Evolutionary conservation across 2,797 vertebrate species (phyloP).

Genomic region (Acanthurus lineatus): DNA sequence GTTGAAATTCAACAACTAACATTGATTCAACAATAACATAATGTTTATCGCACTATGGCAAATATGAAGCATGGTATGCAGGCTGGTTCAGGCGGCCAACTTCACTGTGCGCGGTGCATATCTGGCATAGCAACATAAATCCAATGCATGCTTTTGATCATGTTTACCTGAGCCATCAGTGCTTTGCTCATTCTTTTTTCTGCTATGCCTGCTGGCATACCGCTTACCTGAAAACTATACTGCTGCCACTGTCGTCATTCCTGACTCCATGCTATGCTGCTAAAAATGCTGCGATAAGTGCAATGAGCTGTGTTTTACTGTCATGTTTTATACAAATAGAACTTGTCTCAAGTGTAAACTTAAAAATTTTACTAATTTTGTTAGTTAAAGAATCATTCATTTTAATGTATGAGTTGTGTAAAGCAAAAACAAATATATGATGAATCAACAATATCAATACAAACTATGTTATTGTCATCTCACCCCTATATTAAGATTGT

Average conservation of each 20-base stretch:
- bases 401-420: no score
- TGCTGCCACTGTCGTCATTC: neutral
- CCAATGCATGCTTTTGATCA: no score
- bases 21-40: neutral
- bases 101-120: neutral
- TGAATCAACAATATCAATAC: no score
- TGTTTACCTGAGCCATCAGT: neutral
- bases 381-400: neutral
- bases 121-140: neutral
- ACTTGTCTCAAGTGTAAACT: neutral
- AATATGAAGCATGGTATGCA: neutral
- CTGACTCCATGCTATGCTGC: neutral
- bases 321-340: neutral
- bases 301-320: neutral
- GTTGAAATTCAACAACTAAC: neutral
- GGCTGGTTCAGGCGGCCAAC: neutral
- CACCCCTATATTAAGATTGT: neutral
- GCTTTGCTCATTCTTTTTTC: neutral
- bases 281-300: neutral
- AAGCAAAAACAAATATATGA: no score
- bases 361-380: neutral
- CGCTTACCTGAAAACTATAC: neutral
- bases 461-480: no score
- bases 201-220: neutral
- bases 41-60: neutral